Evolutionary conservation across 2,888 invertebrate genomes (phyloP).

Genomic region (Euphydryas editha): DNA sequence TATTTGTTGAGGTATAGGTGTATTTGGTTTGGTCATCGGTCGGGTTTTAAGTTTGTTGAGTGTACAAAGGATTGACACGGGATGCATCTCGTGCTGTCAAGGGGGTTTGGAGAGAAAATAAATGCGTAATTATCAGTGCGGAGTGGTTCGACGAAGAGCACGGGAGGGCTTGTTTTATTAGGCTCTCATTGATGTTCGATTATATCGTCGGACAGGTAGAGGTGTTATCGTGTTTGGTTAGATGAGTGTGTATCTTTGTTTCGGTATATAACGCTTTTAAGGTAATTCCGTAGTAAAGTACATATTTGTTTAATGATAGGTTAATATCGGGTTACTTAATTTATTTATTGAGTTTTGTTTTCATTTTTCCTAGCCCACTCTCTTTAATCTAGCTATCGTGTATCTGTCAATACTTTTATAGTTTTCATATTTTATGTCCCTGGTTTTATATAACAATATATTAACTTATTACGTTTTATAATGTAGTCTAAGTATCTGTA

Average conservation of each 20-base stretch:
- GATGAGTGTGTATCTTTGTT: background rate
- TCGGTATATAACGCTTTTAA: background rate
- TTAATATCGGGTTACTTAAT: background rate
- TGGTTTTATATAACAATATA: no score
- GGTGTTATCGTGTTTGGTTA: slow-evolving; percentile 10
- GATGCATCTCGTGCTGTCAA: slow-evolving; percentile 74
- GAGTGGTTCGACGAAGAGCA: slow-evolving; percentile 57
- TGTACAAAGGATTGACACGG: slow-evolving; percentile 72
- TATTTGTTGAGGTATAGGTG: slow-evolving; percentile 41
- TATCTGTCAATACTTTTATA: no score
- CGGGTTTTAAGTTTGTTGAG: slow-evolving; percentile 47
- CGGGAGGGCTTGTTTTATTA: slow-evolving; percentile 70
- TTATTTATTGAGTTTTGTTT: background rate
- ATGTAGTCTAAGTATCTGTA: no score
- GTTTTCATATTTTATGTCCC: no score
- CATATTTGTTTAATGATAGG: background rate
- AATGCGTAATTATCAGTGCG: slow-evolving; percentile 73
- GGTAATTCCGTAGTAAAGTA: background rate
- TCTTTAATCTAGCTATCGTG: no score
- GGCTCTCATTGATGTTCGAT: slow-evolving; percentile 51
- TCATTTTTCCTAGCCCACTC: no score
- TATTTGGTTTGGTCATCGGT: slow-evolving; percentile 16
- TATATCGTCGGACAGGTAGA: slow-evolving; percentile 33
- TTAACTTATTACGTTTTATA: no score
- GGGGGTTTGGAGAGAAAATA: slow-evolving; percentile 77